Evolutionary conservation across 2,888 invertebrate genomes (phyloP).

Genomic region (Prionchulus punctatus): DNA sequence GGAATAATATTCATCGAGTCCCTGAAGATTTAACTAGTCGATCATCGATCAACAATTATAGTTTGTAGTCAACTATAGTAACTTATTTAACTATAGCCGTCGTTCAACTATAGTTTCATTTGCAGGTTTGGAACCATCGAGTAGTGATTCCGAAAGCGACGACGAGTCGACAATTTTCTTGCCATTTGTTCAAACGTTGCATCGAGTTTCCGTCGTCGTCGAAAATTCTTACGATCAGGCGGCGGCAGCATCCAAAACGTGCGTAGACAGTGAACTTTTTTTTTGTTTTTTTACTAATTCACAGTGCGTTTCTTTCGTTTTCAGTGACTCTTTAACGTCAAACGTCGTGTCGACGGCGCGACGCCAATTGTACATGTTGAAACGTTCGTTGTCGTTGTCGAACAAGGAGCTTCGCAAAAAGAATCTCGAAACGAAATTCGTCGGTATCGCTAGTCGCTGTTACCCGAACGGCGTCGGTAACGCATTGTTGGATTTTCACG

Average conservation of each 20-base stretch:
- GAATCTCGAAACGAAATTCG: conserved; percentile 17
- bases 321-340: neutral
- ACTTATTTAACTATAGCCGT: neutral
- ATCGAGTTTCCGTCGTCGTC: too few relatives aligned
- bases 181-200: too few relatives aligned
- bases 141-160: conserved; percentile 19
- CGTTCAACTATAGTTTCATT: neutral
- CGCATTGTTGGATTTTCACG: conserved; percentile 14
- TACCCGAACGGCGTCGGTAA: conserved; percentile 10
- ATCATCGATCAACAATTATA: too few relatives aligned
- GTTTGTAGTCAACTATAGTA: too few relatives aligned
- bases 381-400: conserved; percentile 18
- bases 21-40: too few relatives aligned
- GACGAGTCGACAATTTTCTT: too few relatives aligned
- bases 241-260: too few relatives aligned
- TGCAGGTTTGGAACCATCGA: conserved; percentile 25
- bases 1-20: too few relatives aligned
- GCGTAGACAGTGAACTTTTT: too few relatives aligned
- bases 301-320: neutral
- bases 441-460: conserved; percentile 12
- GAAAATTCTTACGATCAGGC: too few relatives aligned
- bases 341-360: conserved; percentile 3
- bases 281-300: too few relatives aligned
- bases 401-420: conserved; percentile 16
- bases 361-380: conserved; percentile 20